Evolutionary conservation across 1,140 invertebrate genomes (phyloP), one percentile per base, ranked within the genome.

Genomic region (Agrilus planipennis): DNA sequence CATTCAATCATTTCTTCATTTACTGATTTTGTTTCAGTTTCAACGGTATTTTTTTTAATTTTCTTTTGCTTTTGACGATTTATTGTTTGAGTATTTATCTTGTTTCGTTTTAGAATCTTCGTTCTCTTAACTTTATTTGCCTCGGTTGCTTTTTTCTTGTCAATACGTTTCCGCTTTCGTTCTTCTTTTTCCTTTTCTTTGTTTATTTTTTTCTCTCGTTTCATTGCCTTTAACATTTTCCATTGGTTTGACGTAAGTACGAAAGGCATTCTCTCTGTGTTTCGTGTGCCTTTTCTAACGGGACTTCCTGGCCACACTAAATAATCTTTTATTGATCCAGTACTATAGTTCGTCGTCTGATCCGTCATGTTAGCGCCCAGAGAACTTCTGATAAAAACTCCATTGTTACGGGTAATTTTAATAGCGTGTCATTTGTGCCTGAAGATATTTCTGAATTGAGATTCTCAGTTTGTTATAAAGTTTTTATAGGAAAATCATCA

Each of bases 191-290:
- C 17, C 20, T 44, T 27, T 45, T 47, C 29, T 41, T 7, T 10
- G 3, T 19, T 34, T 19, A 16, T 37, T 22, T 46, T 46, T 23
- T 48, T 29, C 12, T 21, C 18, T 18, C 25, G 35, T 29, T 48
- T 46, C 28, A 46, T 15, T 42, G 1, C 15, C 23, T 42, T 12
- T 21, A 34, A 41, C 12, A 31, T 28, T 41, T 27, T 42, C 30
- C 31, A 45, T 3, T 4, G 3, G 32, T 34, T 29, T 11, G 43
- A 45, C 11, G 43, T 45, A 22, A 48, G 3, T 14, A 36, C 49
- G 31, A 25, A 49, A 39, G 46, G 49, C 17, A 34, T 14, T 44
- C 32, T 39, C 25, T 50, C 49, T 16, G 32, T 28, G n/a, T 45
- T 16, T 43, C 43, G 41, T 16, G 42, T 48, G 16, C 40, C 36